Evolutionary conservation across 2,888 invertebrate species (phyloP), one percentile per base, ranked within the genome.

Genomic region (Reticulitermes lucifugus): DNA sequence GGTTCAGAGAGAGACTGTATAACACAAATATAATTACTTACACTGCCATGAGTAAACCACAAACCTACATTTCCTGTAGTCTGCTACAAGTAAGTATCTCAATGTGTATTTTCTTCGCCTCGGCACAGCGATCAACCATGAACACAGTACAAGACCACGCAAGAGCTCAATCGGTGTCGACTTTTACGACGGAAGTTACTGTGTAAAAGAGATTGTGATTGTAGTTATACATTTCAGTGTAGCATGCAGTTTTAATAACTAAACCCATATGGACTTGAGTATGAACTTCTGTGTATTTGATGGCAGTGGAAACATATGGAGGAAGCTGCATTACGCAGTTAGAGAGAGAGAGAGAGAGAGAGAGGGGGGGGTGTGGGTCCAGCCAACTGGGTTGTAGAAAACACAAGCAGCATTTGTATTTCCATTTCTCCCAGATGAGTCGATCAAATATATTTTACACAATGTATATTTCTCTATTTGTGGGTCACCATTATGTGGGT

Each of bases 391-490:
- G 65, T 6, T 65, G 25, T n/a, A 25, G 25, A 73, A 41, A 73
- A 73, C 21, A 41, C 73, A 35, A 71, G 14, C 25, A 35, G 35
- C 35, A 35, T 35, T 25, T 9, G 73, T 21, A 73, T 73, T 35
- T 73, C 35, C 12, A n/a, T 65, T 65, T 25, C 25, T 65, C 4
- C 65, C n/a, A 73, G 73, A 41, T 41, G 41, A 73, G 73, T 73
- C 41, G 73, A 41, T 73, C 35, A 73, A 41, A 73, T 35, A 73
- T 73, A 41, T 41, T 73, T 65, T 73, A 6, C 73, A 73, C 12
- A 2, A 14, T 22, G 7, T 41, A 73, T 10, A 73, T 73, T 71
- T 73, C 35, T 5, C 3, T 65, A 65, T 5, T 22, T 60, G 60
- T 60, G 29, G 25, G 71, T 6, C 71, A 6, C 73, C 22, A 73